These are phyloP conservation scores for Cyprinodon diabolis DNA, from an alignment of 2,797 vertebrate species.

Conservation along the genomic window DNA sequence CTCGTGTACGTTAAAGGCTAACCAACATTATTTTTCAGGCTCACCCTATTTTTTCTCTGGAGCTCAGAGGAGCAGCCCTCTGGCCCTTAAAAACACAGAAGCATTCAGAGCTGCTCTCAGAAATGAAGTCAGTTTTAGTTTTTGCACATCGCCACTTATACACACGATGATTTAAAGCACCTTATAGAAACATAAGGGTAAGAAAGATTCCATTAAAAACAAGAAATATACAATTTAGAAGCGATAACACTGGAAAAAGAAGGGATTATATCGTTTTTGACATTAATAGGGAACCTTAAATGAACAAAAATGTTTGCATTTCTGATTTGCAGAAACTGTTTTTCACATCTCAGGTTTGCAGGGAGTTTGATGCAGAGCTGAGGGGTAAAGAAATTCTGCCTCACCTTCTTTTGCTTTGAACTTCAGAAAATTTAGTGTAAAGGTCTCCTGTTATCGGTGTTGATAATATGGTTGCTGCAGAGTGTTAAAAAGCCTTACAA, in stretches of 20 bases:
- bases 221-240: not conserved
- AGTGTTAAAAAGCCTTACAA: not conserved
- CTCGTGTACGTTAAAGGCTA: not conserved
- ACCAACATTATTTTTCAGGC: not conserved
- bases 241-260: not conserved
- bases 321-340: not conserved
- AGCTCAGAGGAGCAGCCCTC: not conserved
- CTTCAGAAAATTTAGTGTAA: not conserved
- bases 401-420: too few relatives aligned
- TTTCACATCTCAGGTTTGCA: not conserved
- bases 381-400: not conserved
- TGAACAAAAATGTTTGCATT: not conserved
- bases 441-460: not conserved
- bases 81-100: not conserved
- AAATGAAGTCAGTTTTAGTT: not conserved
- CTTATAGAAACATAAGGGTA: not conserved
- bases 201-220: not conserved
- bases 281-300: not conserved
- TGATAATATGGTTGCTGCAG: too few relatives aligned
- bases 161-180: not conserved
- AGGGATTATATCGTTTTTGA: not conserved
- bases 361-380: not conserved
- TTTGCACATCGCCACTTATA: not conserved
- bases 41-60: not conserved
- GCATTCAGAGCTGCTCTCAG: not conserved